phyloP scores from a whole-genome alignment of 2,888 invertebrate genomes.

The Zaprionus bogoriensis region DNA sequence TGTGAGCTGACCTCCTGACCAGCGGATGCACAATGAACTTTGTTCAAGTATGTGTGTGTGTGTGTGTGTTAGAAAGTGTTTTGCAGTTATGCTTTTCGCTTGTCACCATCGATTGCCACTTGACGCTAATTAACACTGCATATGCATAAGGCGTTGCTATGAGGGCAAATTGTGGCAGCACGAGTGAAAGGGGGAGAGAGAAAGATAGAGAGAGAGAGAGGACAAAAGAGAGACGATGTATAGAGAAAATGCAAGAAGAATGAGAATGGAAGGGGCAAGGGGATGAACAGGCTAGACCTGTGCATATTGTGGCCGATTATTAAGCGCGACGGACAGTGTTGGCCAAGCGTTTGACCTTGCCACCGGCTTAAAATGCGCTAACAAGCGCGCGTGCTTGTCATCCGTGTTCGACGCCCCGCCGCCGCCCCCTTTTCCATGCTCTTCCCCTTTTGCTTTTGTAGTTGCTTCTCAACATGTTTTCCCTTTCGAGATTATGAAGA shows the following conservation, averaged over 20 bases:
- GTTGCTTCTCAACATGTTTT: not conserved
- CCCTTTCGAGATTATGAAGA: conserved; percentile 21
- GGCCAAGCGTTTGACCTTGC: conserved; percentile 47
- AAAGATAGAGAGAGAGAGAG: not conserved
- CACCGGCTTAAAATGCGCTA: conserved; percentile 61
- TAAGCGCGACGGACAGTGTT: conserved; percentile 37
- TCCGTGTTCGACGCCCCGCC: not conserved
- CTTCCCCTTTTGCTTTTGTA: not conserved
- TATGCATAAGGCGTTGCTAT: conserved; percentile 25
- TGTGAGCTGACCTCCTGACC: conserved; percentile 15
- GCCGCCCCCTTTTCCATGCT: not conserved
- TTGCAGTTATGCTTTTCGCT: conserved; percentile 25
- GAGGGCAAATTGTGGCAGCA: not conserved
- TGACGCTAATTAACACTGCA: conserved; percentile 64
- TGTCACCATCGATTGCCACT: conserved; percentile 59
- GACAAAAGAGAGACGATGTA: not conserved
- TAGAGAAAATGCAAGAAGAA: not conserved
- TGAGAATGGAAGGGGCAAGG: not conserved
- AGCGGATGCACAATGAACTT: conserved; percentile 24
- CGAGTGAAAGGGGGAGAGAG: not conserved
- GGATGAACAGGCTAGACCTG: too few species aligned
- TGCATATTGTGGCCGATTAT: conserved; percentile 52
- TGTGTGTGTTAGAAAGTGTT: conserved; percentile 8
- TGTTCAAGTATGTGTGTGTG: not conserved
- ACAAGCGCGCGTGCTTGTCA: conserved; percentile 55